phyloP scores from a whole-genome alignment of 2,797 vertebrate genomes.

The Rhyacichthys aspro region DNA sequence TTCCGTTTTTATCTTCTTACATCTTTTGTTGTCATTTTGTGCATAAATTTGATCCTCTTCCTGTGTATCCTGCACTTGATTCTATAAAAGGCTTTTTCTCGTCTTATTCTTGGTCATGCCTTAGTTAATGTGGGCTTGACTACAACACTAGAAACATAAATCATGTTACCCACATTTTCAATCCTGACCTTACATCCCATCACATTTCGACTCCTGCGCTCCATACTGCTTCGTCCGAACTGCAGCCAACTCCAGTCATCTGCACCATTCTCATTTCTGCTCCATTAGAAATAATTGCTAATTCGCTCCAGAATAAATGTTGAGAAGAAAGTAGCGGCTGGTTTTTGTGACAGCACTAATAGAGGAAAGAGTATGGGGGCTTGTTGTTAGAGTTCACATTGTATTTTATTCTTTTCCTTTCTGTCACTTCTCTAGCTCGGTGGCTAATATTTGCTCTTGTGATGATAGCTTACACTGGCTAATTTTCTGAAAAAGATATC shows the following conservation, averaged over 20 bases:
- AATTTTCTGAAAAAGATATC: conserved; percentile 60
- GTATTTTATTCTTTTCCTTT: conserved; percentile 43
- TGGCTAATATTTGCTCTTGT: conserved; percentile 59
- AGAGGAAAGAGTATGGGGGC: conserved; percentile 44
- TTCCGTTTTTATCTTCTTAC: no score
- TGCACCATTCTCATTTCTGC: conserved; percentile 61
- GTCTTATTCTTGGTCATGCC: no score
- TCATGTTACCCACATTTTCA: no score
- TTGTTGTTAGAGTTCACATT: conserved; percentile 53
- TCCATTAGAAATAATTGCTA: conserved; percentile 74
- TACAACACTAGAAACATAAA: no score
- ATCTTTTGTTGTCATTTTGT: no score
- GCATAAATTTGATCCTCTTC: no score
- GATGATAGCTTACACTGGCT: conserved; percentile 55
- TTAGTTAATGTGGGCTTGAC: no score
- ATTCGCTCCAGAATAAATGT: conserved; percentile 69
- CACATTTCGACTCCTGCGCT: conserved; percentile 9
- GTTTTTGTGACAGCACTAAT: conserved; percentile 38
- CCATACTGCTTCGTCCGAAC: conserved; percentile 44
- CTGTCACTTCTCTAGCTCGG: conserved; percentile 63
- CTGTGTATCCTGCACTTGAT: no score
- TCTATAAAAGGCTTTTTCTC: no score
- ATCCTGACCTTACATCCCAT: conserved; percentile 16
- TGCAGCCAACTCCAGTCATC: conserved; percentile 43
- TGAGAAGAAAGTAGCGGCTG: conserved; percentile 56